Percentiles rank a stretch among this genome's conserved stretches.
Evolutionary conservation across 1,140 invertebrate genomes (phyloP).

Genomic region (Drosophila obscura): DNA sequence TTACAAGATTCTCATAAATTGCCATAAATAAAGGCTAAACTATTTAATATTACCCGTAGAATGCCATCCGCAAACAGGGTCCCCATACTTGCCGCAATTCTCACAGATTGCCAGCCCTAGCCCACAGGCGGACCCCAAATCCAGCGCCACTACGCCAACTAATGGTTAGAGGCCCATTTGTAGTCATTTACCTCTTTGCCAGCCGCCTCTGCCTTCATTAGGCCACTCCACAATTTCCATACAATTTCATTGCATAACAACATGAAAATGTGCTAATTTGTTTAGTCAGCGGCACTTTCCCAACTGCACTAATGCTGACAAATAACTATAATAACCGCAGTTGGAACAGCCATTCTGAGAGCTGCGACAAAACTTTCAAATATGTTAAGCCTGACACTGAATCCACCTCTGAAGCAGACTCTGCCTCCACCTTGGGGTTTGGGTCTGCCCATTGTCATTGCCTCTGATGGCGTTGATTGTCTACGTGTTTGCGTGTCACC

Average conservation of each 20-base stretch:
- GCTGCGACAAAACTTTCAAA: conserved; percentile 72
- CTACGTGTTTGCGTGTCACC: conserved; percentile 74
- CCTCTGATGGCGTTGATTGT: conserved; percentile 64
- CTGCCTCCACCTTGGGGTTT: conserved; percentile 11
- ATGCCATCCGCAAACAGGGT: background rate
- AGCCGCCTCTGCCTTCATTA: conserved; percentile 20
- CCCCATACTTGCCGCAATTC: conserved; percentile 1
- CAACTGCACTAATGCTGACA: conserved; percentile 57
- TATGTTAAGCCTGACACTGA: conserved; percentile 51
- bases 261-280: conserved; percentile 65
- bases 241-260: conserved; percentile 44
- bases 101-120: conserved; percentile 2
- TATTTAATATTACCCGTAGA: background rate
- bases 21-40: background rate
- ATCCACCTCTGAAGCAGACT: conserved; percentile 19
- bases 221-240: conserved; percentile 17
- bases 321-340: conserved; percentile 60
- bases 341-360: conserved; percentile 29
- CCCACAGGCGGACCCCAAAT: conserved; percentile 5
- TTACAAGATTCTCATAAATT: background rate
- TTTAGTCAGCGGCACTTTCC: conserved; percentile 48
- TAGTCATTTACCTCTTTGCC: conserved; percentile 10
- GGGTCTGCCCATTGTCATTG: conserved; percentile 41
- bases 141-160: conserved; percentile 6
- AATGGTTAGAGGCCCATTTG: conserved; percentile 33